Conservation (phyloP, 2,797 vertebrate genomes). For the Geotrypetes seraphini region DNA sequence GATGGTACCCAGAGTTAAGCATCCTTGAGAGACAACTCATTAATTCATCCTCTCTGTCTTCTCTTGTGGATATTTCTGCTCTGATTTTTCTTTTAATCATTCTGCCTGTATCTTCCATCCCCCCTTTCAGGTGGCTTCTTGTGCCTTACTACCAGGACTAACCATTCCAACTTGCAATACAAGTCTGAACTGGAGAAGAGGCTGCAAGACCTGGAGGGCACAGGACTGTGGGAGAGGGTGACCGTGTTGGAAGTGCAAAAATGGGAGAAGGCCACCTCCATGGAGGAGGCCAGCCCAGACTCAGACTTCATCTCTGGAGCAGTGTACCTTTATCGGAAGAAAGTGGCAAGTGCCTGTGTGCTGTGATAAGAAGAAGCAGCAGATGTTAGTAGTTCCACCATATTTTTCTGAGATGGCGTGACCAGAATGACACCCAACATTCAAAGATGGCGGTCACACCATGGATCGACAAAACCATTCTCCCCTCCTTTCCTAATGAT, state of each 20-base stretch:
- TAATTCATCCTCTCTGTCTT: too few species aligned
- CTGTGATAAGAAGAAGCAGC: too few species aligned
- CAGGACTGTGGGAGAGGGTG: slow-evolving; percentile 54
- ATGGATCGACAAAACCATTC: too few species aligned
- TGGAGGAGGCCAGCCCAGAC: slow-evolving; percentile 31
- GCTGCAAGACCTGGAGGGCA: slow-evolving; percentile 53
- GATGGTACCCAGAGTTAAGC: too few species aligned
- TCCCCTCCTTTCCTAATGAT: too few species aligned
- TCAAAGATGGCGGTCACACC: too few species aligned
- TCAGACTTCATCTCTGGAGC: slow-evolving; percentile 63
- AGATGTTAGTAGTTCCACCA: too few species aligned
- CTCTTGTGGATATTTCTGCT: too few species aligned
- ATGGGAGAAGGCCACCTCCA: slow-evolving; percentile 70
- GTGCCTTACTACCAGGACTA: slow-evolving; percentile 78
- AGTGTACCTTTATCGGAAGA: slow-evolving; percentile 58
- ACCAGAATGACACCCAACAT: too few species aligned
- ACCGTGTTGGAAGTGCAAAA: slow-evolving; percentile 46
- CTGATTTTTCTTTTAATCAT: too few species aligned
- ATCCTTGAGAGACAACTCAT: too few species aligned
- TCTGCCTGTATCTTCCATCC: neutral
- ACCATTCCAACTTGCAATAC: slow-evolving; percentile 61
- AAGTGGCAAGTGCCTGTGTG: neutral
- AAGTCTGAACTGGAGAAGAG: slow-evolving; percentile 54
- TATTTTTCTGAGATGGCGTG: too few species aligned
- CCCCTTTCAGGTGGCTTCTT: slow-evolving; percentile 64